Evolutionary conservation across 30 jellyfish, hydroid and myxozoan species (phyloP), one percentile per base, ranked within the genome.

Genomic region (Haliclystus octoradiatus): DNA sequence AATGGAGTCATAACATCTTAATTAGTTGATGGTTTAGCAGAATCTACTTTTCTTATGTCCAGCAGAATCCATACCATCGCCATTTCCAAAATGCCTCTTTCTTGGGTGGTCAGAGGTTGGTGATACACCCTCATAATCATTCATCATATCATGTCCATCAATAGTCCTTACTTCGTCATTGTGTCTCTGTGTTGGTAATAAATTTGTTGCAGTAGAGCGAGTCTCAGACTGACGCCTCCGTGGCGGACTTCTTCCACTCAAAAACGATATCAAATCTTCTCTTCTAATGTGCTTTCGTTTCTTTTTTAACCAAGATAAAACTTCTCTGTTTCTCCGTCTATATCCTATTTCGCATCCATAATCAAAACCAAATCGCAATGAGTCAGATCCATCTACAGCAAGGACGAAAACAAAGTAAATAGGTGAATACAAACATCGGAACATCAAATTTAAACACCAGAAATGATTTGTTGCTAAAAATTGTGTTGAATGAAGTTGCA

Each of bases 211-310:
- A 40, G 14, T 40, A 14, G 76, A 68, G 62, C 84, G 69, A 28
- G 86, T 22, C 66, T 88, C 97, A 31, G 83, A 70, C 30, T 66
- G 73, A 19, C 92, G 84, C 66, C 94, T 73, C 28, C 94, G 74
- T 53, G 97, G 97, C 28, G 97, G 91, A 22, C 94, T 80, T 57
- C 94, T 50, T 13, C 97, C 97, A 65, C 93, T 77, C 62, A 88
- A 79, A 70, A 72, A 72, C 52, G 88, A 88, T 28, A 88, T 52
- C 63, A 88, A 31, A 27, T 88, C 97, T 60, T 88, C 97, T 49
- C 97, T 46, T 31, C 90, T 74, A 46, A 88, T 71, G 50, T 76
- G 79, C 65, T 81, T 73, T 40, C 90, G 88, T 64, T 87, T 74
- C 34, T 88, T 76, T 63, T 81, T 80, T 29, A 80, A 88, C 97